Evolutionary conservation across 53 echinoderm and acorn worm species (phyloP), one percentile per base, ranked within the genome.

Genomic region (Mesocentrotus franciscanus): DNA sequence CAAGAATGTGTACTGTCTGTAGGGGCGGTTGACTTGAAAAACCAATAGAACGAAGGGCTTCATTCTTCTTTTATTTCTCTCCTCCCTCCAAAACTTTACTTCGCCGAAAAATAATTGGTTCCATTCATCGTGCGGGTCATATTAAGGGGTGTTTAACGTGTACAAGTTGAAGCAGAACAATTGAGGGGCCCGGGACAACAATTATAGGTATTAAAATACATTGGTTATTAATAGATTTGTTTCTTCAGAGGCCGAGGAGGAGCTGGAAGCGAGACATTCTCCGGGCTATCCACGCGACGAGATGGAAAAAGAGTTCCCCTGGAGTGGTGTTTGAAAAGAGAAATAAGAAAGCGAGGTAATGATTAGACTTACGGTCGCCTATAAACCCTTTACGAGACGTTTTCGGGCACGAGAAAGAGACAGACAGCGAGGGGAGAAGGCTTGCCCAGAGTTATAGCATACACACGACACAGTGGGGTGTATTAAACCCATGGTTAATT

Each of bases 81-180:
- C 76, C 76, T 71, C n/a, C 71, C n/a, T 79, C 34, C 2, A 84
- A 84, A 49, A 42, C 55, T 42, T 24, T 22, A 49, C 55, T 84
- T 55, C 84, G 55, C 55, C 84, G 84, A 84, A 84, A 84, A 75
- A 55, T 49, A 84, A 84, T 84, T 84, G 84, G 84, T 84, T 84
- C 55, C 20, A 49, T 84, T 84, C 84, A 84, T 49, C 84, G 84
- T 20, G 84, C 39, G 84, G 55, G 84, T 22, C 36, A 79, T 35
- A 79, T 79, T 34, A 39, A 79, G 36, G 79, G 36, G 84, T 84
- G 26, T 55, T 84, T 42, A 42, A 24, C 55, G 84, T 84, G 84
- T 84, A 84, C 55, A 49, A 84, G 39, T 84, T 76, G 33, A 76
- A 76, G 11, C 33, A 33, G 84, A 55, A 84, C 84, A 84, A 84